Base-by-base conservation (phyloP, 2,888 invertebrate species). In the Ptycholaimellus sp. region DNA sequence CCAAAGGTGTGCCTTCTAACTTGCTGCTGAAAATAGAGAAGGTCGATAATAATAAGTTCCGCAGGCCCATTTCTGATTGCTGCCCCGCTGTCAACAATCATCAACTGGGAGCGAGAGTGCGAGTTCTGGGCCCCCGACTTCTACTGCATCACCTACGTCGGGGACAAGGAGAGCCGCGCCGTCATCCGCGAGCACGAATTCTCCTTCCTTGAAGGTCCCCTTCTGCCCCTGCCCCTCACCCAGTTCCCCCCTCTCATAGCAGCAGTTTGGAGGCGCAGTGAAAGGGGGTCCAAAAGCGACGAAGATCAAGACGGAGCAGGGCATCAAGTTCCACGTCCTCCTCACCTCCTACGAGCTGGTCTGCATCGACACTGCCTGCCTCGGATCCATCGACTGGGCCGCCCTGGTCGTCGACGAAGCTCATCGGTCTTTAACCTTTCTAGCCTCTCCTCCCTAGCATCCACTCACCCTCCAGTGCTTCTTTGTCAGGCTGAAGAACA, bases 41-140 rank as follows among this genome's bases (percentile, higher is more conserved):
- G 6, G 25, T 23, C 13, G 6, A 23, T 6, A 13, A 13, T 23
- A 16, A 16, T 18, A 9, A n/a, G n/a, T n/a, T n/a, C 81, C 59
- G 35, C 38, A 6, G 40, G 28, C 2, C 33, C 32, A 9, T 93
- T 90, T 63, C 65, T 93, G 39, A 83, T 71, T 0, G 78, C 81
- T n/a, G 93, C 87, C 1, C 93, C 93, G 0, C 67, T 96, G 1
- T 90, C 90, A 0, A 96, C 93, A 0, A 81, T 96, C 44, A 90
- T 93, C 51, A 96, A 96, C 63, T 93, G 93, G 93, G 93, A 96
- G 62, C 69, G 93, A 63, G 93, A 93, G 61, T 93, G 93, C 58
- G 93, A 93, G 61, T 70, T 81, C 16, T 93, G 93, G 93, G 90
- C 90, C 1, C 93, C 93, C 0, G 90, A 93, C 55, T 76, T 93